These are phyloP conservation scores for Jaculus jaculus DNA, from an alignment of 2,113 vertebrate genomes.

Conservation along the genomic window DNA sequence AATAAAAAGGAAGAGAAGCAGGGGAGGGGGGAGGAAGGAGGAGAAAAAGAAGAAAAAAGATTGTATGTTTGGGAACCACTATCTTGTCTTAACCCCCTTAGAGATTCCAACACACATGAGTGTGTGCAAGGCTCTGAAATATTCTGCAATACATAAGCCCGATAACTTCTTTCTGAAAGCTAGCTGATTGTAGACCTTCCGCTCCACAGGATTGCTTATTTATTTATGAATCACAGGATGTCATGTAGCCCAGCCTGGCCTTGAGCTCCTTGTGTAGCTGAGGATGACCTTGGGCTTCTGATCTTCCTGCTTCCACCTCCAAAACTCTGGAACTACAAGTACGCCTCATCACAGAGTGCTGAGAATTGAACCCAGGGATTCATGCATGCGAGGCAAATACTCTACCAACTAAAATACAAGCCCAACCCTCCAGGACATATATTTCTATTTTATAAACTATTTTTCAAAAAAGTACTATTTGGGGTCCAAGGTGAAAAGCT, in stretches of 20 bases:
- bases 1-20: fast-evolving
- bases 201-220: not conserved
- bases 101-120: not conserved
- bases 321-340: no score
- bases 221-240: no score
- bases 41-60: not conserved
- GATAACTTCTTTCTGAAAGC: conserved; percentile 30
- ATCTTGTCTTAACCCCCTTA: no score
- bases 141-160: not conserved
- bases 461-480: not conserved
- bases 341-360: no score
- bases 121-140: not conserved
- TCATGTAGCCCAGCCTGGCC: no score
- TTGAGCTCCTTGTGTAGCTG: no score
- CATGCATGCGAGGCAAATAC: no score
- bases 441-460: not conserved
- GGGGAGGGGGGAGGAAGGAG: not conserved
- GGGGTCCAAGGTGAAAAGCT: not conserved
- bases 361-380: no score
- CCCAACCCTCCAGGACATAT: no score
- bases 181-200: not conserved
- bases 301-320: no score
- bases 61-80: not conserved
- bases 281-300: no score
- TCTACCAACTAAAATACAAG: no score